Percentiles rank a stretch among this genome's conserved stretches.
Evolutionary conservation across 2,888 invertebrate species (phyloP).

Genomic region (Ornithoptera priamus): DNA sequence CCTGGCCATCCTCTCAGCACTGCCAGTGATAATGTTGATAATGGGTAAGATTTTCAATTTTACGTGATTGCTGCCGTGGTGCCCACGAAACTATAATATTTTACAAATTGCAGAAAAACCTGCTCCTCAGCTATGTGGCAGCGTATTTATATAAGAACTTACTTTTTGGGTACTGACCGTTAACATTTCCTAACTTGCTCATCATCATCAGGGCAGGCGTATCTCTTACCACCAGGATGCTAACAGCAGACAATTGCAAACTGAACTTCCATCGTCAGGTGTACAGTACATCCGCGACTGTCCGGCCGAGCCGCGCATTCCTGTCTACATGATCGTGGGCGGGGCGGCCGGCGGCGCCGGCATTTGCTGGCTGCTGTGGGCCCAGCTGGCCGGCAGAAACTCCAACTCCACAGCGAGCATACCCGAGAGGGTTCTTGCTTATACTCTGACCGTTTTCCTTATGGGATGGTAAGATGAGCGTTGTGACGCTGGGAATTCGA

Average conservation of each 20-base stretch:
- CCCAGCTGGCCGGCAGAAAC: conserved; percentile 82
- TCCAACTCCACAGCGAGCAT: conserved; percentile 77
- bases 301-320: conserved; percentile 87
- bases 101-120: no score
- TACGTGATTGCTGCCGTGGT: no score
- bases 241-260: no score
- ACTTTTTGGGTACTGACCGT: no score
- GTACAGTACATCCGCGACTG: conserved; percentile 89
- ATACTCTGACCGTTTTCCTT: conserved; percentile 85
- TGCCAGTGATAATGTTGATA: conserved; percentile 87
- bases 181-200: no score
- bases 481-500: no score
- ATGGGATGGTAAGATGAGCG: conserved; percentile 79
- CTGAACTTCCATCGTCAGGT: conserved; percentile 67
- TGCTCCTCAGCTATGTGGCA: no score
- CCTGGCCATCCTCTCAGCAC: conserved; percentile 83
- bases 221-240: no score
- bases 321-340: conserved; percentile 91
- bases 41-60: conserved; percentile 81
- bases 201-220: no score
- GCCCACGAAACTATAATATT: no score
- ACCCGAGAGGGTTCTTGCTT: conserved; percentile 82
- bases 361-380: conserved; percentile 83
- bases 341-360: conserved; percentile 87
- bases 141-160: no score